Percentiles rank a stretch among this genome's conserved stretches.
Evolutionary conservation across 2,113 vertebrate species (phyloP).

Genomic region (Odocoileus hemionus): DNA sequence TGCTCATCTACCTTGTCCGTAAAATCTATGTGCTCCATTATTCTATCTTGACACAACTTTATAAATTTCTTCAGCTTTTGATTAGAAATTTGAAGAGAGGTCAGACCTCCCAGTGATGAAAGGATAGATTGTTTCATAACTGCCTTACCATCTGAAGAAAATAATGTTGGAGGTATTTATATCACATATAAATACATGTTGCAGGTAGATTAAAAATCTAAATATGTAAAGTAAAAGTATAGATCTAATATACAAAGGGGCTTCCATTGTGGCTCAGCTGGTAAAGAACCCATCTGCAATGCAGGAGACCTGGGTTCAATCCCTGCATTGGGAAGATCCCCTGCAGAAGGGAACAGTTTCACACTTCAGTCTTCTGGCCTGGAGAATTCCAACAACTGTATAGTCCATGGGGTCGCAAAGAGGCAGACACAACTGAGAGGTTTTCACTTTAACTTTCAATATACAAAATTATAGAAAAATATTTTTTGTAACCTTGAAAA

Average conservation of each 20-base stretch:
- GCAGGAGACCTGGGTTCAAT: background rate
- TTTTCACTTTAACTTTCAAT: background rate
- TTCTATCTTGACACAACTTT: constrained; percentile 71
- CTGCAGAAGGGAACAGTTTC: background rate
- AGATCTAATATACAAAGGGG: background rate
- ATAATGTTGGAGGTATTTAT: background rate
- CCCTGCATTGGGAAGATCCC: background rate
- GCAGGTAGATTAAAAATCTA: background rate
- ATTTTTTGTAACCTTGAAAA: background rate
- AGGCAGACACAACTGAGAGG: background rate
- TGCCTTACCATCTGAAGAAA: background rate
- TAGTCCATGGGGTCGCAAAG: background rate
- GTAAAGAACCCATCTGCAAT: background rate
- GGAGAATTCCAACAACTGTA: background rate
- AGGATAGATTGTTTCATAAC: background rate
- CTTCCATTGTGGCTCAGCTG: background rate
- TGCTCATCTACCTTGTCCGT: constrained; percentile 72
- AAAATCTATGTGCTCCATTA: constrained; percentile 73
- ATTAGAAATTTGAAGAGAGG: constrained; percentile 63
- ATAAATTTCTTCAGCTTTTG: constrained; percentile 57
- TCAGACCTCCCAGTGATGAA: background rate
- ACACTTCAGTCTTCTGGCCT: background rate
- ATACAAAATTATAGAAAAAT: background rate
- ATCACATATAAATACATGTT: background rate
- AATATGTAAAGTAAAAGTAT: background rate